Evolutionary conservation across 35 echinoderm and acorn worm genomes (phyloP).

Genomic region (Hemicentrotus pulcherrimus): DNA sequence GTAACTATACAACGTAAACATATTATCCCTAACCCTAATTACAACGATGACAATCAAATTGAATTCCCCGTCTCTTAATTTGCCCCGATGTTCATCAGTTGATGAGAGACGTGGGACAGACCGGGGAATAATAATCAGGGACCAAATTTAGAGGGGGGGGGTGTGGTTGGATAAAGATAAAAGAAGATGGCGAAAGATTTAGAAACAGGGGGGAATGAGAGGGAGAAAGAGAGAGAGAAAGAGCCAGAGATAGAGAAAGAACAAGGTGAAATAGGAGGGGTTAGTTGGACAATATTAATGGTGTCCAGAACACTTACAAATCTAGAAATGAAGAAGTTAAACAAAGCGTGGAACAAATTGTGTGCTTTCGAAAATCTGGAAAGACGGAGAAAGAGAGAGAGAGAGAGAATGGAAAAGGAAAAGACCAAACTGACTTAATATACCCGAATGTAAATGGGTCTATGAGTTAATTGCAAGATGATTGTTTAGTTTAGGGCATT

Average conservation of each 20-base stretch:
- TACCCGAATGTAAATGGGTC: not conserved
- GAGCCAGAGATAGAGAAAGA: not conserved
- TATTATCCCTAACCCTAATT: constrained; percentile 28
- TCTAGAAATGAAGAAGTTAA: too few species aligned
- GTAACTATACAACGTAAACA: not conserved
- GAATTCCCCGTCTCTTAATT: constrained; percentile 5
- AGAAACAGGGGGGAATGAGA: too few species aligned
- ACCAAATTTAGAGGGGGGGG: too few species aligned
- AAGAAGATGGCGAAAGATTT: too few species aligned
- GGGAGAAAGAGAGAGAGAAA: not conserved
- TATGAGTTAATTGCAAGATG: not conserved
- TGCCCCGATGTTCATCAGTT: not conserved
- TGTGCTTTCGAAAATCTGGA: too few species aligned
- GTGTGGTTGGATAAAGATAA: too few species aligned
- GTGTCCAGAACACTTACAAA: too few species aligned
- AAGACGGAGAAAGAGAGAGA: not conserved
- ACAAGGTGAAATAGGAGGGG: too few species aligned
- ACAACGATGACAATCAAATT: constrained; percentile 5
- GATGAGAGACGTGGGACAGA: not conserved
- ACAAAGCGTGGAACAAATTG: too few species aligned
- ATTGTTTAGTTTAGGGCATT: not conserved
- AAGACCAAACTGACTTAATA: not conserved
- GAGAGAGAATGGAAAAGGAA: not conserved
- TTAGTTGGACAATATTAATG: too few species aligned
- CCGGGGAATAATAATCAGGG: too few species aligned